A percentile compares a stretch with the other conserved stretches of the same genome.
These are phyloP conservation scores for Apis dorsata DNA, from an alignment of 1,140 invertebrate genomes.

Conservation along the genomic window DNA sequence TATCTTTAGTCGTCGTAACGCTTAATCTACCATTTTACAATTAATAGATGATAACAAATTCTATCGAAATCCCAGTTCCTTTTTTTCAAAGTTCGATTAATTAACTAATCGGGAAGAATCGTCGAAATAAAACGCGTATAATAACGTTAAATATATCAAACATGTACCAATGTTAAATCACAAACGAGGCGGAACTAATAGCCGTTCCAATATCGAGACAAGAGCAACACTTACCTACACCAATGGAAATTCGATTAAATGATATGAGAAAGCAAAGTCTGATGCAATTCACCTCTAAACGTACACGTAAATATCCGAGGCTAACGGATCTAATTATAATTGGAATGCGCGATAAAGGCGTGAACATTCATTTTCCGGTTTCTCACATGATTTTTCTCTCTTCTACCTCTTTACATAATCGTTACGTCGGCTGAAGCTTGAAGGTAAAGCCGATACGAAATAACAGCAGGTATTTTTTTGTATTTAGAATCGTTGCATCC, in stretches of 20 bases:
- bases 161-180: not conserved
- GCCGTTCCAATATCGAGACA: not conserved
- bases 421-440: not conserved
- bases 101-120: not conserved
- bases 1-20: too few species aligned
- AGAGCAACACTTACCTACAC: not conserved
- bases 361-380: slow-evolving; percentile 29
- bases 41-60: too few species aligned
- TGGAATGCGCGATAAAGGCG: not conserved
- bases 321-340: slow-evolving; percentile 32
- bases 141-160: not conserved
- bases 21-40: too few species aligned
- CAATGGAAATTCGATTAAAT: not conserved
- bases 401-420: not conserved
- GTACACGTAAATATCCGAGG: slow-evolving; percentile 4
- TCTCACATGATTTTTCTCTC: not conserved
- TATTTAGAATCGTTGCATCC: too few species aligned
- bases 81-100: not conserved
- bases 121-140: not conserved
- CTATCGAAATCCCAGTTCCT: not conserved
- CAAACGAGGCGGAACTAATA: slow-evolving; percentile 20
- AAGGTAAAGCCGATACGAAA: not conserved
- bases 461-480: not conserved
- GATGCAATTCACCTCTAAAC: not conserved
- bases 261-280: slow-evolving; percentile 13